These are phyloP conservation scores for Syngnathus typhle DNA, from an alignment of 2,113 vertebrate species.

Conservation along the genomic window DNA sequence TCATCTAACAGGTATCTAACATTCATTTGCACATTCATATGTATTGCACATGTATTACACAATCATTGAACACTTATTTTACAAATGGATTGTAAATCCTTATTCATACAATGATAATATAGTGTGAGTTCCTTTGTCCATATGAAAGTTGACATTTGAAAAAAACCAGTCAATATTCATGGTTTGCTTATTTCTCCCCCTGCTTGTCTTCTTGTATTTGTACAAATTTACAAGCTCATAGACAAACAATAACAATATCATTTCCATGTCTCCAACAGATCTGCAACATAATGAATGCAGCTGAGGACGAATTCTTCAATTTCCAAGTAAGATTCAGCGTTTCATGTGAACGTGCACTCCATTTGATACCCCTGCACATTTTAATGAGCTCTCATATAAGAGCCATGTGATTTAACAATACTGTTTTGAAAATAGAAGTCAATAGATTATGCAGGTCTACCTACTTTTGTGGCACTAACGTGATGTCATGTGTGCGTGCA, in stretches of 20 bases:
- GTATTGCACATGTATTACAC: background rate
- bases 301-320: constrained; percentile 51
- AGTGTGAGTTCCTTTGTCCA: too few relatives aligned
- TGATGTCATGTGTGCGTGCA: background rate
- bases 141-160: too few relatives aligned
- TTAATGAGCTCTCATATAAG: background rate
- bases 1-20: too few relatives aligned
- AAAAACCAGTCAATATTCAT: too few relatives aligned
- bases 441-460: background rate
- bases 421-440: background rate
- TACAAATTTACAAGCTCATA: background rate
- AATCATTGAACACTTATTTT: too few relatives aligned
- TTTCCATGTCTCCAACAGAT: constrained; percentile 43
- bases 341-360: background rate
- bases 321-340: constrained; percentile 53
- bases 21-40: background rate
- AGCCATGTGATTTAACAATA: background rate
- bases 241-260: too few relatives aligned
- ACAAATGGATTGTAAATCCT: too few relatives aligned
- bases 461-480: background rate
- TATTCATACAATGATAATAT: too few relatives aligned
- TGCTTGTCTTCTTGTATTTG: background rate
- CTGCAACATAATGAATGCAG: constrained; percentile 67
- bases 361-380: background rate
- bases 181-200: too few relatives aligned